A percentile compares a stretch with the other conserved stretches of the same genome.
phyloP scores from a whole-genome alignment of 2,888 invertebrate genomes.

The Asteroscopus sphinx region DNA sequence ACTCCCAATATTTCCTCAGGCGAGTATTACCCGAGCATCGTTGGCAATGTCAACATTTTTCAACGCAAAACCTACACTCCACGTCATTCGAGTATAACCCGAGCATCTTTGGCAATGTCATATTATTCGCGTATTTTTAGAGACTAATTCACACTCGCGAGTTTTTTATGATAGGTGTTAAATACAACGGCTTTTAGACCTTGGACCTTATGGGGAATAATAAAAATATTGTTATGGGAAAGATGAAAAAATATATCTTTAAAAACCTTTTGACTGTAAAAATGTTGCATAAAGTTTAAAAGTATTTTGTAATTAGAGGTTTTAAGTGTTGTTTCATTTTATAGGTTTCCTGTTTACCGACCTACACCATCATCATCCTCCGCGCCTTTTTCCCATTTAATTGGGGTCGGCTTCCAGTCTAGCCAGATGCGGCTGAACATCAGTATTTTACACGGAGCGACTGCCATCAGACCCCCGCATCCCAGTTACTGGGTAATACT shows the following conservation, averaged over 20 bases:
- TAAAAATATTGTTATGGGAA: slow-evolving; percentile 52
- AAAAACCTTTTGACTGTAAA: slow-evolving; percentile 44
- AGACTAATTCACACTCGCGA: slow-evolving; percentile 59
- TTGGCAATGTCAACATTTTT: too few species aligned
- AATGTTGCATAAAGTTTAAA: slow-evolving; percentile 27
- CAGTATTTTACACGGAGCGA: too few species aligned
- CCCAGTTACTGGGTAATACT: too few species aligned
- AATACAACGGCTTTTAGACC: slow-evolving; percentile 53
- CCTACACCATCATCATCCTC: too few species aligned
- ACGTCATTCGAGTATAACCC: slow-evolving; percentile 27
- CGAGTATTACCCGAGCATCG: too few species aligned
- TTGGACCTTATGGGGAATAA: slow-evolving; percentile 19
- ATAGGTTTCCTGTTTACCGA: too few species aligned
- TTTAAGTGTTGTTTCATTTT: background rate
- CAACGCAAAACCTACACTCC: too few species aligned
- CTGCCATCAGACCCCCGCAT: too few species aligned
- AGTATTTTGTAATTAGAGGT: slow-evolving; percentile 40
- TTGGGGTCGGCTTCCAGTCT: too few species aligned
- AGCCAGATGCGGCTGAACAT: too few species aligned
- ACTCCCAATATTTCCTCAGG: too few species aligned
- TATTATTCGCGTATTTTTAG: slow-evolving; percentile 62
- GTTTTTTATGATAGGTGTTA: slow-evolving; percentile 53
- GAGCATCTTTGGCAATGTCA: slow-evolving; percentile 31
- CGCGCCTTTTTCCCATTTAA: too few species aligned
- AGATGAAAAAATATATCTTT: slow-evolving; percentile 20